Evolutionary conservation across 2,888 invertebrate genomes (phyloP).

Genomic region (Vandiemenella viatica): DNA sequence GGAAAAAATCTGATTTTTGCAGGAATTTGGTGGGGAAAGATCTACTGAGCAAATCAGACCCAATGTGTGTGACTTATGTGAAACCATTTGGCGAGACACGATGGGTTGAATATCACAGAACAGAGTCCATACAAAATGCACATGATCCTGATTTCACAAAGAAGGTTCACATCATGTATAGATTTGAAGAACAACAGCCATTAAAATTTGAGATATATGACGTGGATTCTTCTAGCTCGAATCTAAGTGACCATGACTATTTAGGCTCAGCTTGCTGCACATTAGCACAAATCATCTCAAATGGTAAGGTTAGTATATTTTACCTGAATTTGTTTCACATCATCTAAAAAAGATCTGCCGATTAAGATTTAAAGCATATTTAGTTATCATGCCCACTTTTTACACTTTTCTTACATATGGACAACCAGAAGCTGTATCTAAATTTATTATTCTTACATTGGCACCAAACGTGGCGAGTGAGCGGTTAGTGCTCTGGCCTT

Average conservation of each 20-base stretch:
- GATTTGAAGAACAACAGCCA: constrained; percentile 40
- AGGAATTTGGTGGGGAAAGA: constrained; percentile 29
- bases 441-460: too few relatives aligned
- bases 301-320: constrained; percentile 14
- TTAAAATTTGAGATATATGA: constrained; percentile 34
- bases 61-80: constrained; percentile 31
- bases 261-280: constrained; percentile 36
- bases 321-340: background rate
- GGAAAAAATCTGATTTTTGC: too few relatives aligned
- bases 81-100: constrained; percentile 26
- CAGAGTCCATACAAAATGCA: constrained; percentile 31
- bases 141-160: constrained; percentile 36
- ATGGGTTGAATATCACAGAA: constrained; percentile 29
- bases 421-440: too few relatives aligned
- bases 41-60: constrained; percentile 38
- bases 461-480: too few relatives aligned
- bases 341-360: too few relatives aligned
- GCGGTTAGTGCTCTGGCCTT: too few relatives aligned
- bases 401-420: too few relatives aligned
- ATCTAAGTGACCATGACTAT: constrained; percentile 29
- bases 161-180: constrained; percentile 36
- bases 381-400: background rate
- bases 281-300: constrained; percentile 32
- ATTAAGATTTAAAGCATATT: too few relatives aligned
- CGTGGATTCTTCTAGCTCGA: constrained; percentile 24